These are phyloP conservation scores for Saturnia pavonia DNA, from an alignment of 2,888 invertebrate genomes.

Conservation along the genomic window DNA sequence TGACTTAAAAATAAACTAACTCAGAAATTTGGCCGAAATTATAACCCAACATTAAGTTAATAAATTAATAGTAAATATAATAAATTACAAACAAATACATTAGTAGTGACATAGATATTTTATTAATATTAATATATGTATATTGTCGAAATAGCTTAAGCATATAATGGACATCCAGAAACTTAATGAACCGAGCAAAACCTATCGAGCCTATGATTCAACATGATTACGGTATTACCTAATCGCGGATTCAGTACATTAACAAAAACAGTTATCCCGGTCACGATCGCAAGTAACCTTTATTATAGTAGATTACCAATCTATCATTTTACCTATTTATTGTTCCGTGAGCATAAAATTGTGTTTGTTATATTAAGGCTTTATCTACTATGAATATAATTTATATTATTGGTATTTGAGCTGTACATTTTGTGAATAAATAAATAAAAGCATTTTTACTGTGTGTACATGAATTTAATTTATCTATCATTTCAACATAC, in stretches of 20 bases:
- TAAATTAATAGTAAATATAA: not conserved
- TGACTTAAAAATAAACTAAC: no score
- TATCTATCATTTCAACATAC: no score
- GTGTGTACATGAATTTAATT: no score
- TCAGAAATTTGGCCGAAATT: no score
- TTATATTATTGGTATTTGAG: no score
- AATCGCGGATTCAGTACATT: conserved; percentile 40
- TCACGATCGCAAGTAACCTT: conserved; percentile 38
- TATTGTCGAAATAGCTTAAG: not conserved
- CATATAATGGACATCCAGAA: not conserved
- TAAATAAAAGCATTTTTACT: no score
- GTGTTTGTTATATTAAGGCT: no score
- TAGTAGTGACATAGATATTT: not conserved
- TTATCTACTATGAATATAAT: no score
- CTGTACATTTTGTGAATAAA: no score
- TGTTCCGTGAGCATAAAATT: not conserved
- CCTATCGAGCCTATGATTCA: conserved; percentile 31
- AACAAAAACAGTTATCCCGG: conserved; percentile 38
- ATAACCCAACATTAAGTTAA: no score
- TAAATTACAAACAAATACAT: not conserved
- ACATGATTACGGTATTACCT: conserved; percentile 31
- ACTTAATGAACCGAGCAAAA: not conserved
- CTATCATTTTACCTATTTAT: no score
- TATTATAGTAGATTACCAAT: conserved; percentile 19
- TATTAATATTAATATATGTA: not conserved